A percentile compares a stretch with the other conserved stretches of the same genome.
phyloP scores from a whole-genome alignment of 2,113 vertebrate species.

The Semnornis frantzii region DNA sequence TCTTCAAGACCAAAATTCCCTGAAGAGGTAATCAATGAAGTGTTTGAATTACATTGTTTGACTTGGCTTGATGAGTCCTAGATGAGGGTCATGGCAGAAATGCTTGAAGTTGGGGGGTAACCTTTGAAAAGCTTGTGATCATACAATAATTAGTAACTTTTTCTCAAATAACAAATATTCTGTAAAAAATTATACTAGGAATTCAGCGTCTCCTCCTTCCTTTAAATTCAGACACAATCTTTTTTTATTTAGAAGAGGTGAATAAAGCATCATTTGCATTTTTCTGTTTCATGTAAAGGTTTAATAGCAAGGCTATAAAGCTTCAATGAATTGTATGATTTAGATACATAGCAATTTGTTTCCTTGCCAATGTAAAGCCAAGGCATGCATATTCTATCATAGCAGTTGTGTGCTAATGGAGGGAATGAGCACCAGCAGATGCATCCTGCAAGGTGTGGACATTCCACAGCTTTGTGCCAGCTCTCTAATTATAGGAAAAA shows the following conservation, averaged over 20 bases:
- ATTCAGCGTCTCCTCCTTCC: neutral
- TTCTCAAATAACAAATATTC: neutral
- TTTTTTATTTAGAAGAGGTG: neutral
- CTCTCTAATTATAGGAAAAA: constrained; percentile 21
- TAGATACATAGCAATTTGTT: neutral
- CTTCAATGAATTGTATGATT: neutral
- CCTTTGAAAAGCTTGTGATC: neutral
- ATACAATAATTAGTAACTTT: neutral
- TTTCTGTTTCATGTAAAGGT: neutral
- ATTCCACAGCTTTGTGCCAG: neutral
- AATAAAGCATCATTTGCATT: neutral
- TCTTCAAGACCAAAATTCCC: neutral
- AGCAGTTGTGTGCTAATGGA: neutral
- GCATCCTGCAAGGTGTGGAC: constrained; percentile 25
- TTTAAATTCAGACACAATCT: neutral
- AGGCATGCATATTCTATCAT: neutral
- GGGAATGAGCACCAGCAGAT: constrained; percentile 15
- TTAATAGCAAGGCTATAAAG: neutral
- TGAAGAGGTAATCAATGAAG: neutral
- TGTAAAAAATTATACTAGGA: neutral
- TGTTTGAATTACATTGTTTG: neutral
- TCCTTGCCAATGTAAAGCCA: neutral
- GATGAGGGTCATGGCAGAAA: neutral
- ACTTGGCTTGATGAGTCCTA: neutral
- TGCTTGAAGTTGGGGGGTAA: neutral